phyloP scores from a whole-genome alignment of 2,113 vertebrate genomes.

The Asarcornis scutulata region DNA sequence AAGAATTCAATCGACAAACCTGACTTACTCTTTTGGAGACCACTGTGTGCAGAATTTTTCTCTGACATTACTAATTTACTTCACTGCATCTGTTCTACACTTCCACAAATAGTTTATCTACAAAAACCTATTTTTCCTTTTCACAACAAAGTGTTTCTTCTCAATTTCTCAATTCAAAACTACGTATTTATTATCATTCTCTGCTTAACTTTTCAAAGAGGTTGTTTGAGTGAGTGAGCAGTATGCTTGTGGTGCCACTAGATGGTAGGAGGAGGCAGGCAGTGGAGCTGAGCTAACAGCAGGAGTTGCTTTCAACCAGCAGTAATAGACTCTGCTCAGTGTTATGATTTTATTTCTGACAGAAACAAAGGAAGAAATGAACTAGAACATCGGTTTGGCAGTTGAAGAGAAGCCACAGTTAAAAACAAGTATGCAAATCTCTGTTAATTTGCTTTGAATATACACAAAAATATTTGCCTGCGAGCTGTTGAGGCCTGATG shows the following conservation, averaged over 20 bases:
- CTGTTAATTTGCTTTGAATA: background rate
- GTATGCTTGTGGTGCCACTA: constrained; percentile 38
- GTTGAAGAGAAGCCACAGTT: background rate
- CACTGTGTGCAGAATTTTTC: background rate
- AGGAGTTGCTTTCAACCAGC: background rate
- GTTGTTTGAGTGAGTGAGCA: background rate
- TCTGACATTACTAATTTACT: background rate
- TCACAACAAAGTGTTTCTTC: background rate
- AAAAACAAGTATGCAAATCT: constrained; percentile 39
- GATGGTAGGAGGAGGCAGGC: constrained; percentile 68
- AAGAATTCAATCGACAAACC: background rate
- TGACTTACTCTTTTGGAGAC: background rate
- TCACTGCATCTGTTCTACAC: background rate
- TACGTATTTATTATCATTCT: background rate
- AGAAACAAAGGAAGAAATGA: constrained; percentile 44
- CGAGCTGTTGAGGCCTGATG: background rate
- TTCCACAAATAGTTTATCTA: background rate
- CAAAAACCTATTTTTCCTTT: background rate
- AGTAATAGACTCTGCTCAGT: background rate
- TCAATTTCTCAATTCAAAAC: background rate
- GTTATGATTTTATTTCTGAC: background rate
- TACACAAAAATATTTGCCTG: background rate
- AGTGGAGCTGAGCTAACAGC: background rate
- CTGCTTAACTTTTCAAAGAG: background rate
- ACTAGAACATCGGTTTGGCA: constrained; percentile 22